These are phyloP conservation scores for Bos javanicus DNA, from an alignment of 2,113 vertebrate species.

Conservation along the genomic window DNA sequence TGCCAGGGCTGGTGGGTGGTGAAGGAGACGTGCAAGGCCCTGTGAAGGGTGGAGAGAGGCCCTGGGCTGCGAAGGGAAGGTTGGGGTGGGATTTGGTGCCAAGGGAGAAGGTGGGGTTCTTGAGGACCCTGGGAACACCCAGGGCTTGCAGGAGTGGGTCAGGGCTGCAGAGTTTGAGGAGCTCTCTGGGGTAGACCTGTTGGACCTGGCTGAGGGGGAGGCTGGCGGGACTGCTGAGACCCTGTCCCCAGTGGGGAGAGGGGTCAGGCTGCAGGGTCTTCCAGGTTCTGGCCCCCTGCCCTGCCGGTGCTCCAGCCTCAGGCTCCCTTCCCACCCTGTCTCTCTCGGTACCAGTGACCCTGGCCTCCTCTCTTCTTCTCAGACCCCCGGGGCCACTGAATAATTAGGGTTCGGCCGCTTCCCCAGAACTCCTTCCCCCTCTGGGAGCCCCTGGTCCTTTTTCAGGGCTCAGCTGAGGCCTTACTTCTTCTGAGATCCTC, in stretches of 20 bases:
- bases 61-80: not conserved
- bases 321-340: not conserved
- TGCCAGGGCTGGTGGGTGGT: not conserved
- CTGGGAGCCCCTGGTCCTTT: not conserved
- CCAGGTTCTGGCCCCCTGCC: not conserved
- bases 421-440: not conserved
- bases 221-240: not conserved
- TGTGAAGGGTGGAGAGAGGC: not conserved
- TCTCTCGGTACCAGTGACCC: not conserved
- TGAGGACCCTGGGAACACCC: not conserved
- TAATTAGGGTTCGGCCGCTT: not conserved
- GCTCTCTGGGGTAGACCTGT: not conserved
- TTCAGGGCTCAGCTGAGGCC: not conserved
- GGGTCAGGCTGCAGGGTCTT: not conserved
- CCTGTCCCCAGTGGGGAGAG: rapidly evolving
- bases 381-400: not conserved
- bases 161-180: no score
- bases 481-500: not conserved
- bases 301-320: not conserved
- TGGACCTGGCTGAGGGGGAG: not conserved
- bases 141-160: not conserved
- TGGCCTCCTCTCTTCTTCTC: not conserved
- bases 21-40: not conserved
- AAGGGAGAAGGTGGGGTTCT: not conserved
- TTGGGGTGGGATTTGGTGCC: not conserved